These are phyloP conservation scores for Zingel zingel DNA, from an alignment of 2,113 vertebrate genomes.

Conservation along the genomic window DNA sequence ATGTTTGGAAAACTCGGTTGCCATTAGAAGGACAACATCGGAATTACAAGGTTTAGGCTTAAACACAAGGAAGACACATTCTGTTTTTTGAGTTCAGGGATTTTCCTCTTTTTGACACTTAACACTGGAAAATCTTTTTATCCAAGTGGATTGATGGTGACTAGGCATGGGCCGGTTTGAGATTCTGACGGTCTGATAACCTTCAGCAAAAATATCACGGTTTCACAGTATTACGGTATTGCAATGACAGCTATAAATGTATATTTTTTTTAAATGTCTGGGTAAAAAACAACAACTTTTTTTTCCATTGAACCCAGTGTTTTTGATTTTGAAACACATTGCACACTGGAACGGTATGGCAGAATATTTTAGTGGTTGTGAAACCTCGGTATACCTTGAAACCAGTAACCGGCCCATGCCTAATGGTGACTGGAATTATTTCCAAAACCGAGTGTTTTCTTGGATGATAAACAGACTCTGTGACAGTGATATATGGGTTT, in stretches of 20 bases:
- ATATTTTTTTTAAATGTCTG: too few species aligned
- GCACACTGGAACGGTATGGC: too few species aligned
- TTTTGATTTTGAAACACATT: too few species aligned
- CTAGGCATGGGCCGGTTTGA: not conserved
- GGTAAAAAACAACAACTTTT: too few species aligned
- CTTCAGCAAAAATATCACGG: too few species aligned
- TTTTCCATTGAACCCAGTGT: too few species aligned
- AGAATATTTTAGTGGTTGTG: too few species aligned
- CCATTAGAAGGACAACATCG: not conserved
- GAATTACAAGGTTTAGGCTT: conserved; percentile 15
- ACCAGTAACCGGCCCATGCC: too few species aligned
- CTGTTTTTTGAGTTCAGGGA: conserved; percentile 3
- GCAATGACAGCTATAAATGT: too few species aligned
- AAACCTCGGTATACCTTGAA: too few species aligned
- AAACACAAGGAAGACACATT: conserved; percentile 20
- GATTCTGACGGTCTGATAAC: too few species aligned
- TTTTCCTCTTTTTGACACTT: conserved; percentile 20
- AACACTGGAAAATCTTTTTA: not conserved
- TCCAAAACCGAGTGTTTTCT: not conserved
- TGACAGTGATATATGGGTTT: not conserved
- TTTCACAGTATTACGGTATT: too few species aligned
- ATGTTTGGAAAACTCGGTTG: conserved; percentile 29
- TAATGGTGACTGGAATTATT: not conserved
- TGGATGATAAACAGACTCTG: not conserved
- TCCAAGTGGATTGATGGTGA: not conserved